A percentile compares a stretch with the other conserved stretches of the same genome.
Evolutionary conservation across 2,888 invertebrate genomes (phyloP).

Genomic region (Drosophila paucipuncta): DNA sequence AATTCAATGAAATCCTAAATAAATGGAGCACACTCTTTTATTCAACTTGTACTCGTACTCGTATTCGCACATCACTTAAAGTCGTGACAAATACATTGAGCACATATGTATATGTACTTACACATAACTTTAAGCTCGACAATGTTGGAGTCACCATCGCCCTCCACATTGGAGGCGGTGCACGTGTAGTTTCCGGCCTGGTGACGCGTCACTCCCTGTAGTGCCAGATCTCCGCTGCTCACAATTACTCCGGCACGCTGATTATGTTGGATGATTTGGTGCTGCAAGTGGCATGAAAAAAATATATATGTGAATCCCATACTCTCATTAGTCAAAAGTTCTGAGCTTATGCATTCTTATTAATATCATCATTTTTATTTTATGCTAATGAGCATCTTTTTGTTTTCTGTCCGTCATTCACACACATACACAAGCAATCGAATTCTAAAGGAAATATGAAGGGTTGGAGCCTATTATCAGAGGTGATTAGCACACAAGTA

Average conservation of each 20-base stretch:
- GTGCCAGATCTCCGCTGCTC: slow-evolving; percentile 92
- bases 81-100: slow-evolving; percentile 11
- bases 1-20: slow-evolving; percentile 44
- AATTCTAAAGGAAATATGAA: background rate
- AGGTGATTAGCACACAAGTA: background rate
- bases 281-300: slow-evolving; percentile 86
- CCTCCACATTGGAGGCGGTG: slow-evolving; percentile 95
- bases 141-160: slow-evolving; percentile 93
- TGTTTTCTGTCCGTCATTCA: slow-evolving; percentile 17
- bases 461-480: background rate
- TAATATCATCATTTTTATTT: background rate
- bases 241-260: slow-evolving; percentile 95
- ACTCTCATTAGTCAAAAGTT: slow-evolving; percentile 23
- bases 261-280: slow-evolving; percentile 93
- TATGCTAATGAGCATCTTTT: slow-evolving; percentile 27
- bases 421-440: background rate
- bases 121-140: slow-evolving; percentile 95
- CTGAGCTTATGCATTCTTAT: background rate
- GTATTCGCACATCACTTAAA: slow-evolving; percentile 25
- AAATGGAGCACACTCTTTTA: slow-evolving; percentile 22
- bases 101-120: slow-evolving; percentile 87
- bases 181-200: slow-evolving; percentile 96
- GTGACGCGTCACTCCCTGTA: slow-evolving; percentile 92
- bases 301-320: slow-evolving; percentile 18
- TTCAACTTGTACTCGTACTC: background rate